Evolutionary conservation across 2,888 invertebrate genomes (phyloP).

Genomic region (Cantharis rufa): DNA sequence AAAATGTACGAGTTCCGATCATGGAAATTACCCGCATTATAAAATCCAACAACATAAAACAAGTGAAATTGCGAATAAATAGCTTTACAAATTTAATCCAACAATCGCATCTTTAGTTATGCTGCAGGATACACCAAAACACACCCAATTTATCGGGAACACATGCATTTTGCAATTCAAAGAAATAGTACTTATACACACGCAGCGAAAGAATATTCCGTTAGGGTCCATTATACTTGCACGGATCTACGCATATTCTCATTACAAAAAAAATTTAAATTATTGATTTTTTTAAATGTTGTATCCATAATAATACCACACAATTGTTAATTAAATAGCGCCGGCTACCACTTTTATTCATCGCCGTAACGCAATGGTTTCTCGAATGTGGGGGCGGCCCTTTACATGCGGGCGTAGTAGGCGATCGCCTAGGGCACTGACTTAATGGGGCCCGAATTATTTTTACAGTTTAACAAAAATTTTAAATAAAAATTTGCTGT

Average conservation of each 20-base stretch:
- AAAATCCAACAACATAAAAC: slow-evolving; percentile 7
- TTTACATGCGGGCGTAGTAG: too few relatives aligned
- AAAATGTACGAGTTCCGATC: neutral
- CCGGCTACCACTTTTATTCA: too few relatives aligned
- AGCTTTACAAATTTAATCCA: slow-evolving; percentile 20
- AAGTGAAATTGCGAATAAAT: slow-evolving; percentile 15
- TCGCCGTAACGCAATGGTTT: too few relatives aligned
- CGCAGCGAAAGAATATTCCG: neutral
- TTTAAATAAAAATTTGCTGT: too few relatives aligned
- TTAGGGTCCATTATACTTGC: neutral
- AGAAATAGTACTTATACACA: neutral
- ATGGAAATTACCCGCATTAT: neutral
- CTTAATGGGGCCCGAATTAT: too few relatives aligned
- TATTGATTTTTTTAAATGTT: neutral
- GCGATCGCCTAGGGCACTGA: too few relatives aligned
- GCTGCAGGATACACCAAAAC: neutral
- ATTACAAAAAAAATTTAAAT: neutral
- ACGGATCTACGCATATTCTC: too few relatives aligned
- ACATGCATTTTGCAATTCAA: neutral
- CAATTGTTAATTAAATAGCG: too few relatives aligned
- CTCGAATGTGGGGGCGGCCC: too few relatives aligned
- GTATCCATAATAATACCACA: neutral
- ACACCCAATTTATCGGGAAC: slow-evolving; percentile 13
- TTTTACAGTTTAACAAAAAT: too few relatives aligned
- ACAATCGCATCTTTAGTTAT: slow-evolving; percentile 19